Base-by-base conservation (phyloP, 2,113 vertebrate species). In the Pygathrix nemaeus region DNA sequence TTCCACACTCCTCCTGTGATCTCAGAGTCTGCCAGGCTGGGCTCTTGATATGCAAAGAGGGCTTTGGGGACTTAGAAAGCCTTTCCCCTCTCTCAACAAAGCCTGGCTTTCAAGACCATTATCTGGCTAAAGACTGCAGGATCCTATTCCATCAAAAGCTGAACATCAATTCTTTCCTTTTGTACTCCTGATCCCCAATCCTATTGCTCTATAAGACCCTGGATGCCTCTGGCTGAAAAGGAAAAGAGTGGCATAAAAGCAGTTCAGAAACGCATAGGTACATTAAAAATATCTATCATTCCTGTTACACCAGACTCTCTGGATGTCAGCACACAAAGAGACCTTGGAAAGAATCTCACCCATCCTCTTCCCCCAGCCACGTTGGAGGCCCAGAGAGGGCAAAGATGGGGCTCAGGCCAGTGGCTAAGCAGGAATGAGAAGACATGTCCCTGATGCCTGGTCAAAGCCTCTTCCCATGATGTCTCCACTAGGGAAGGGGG, bases 31-130 rank as follows among this genome's bases (percentile, higher is more conserved):
- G 93, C 93, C 83, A 32, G 73, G 35, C 92, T 89, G 86, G 73
- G 93, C 95, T 94, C 97, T 97, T 92, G 96, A 93, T 97, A 93
- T 97, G 84, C 94, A 92, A 92, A 98, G 92, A 93, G 86, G 83
- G 45, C 87, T 87, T 70, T 13, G 68, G 89, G 73, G 85, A 85
- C 92, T 83, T 64, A 70, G 85, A 80, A 93, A 89, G 70, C 85
- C 83, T 66, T 84, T 66, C 66, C 75, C 80, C 25, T 78, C 86
- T 73, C 85, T 88, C 84, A 18, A 95, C 96, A 97, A 96, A 97
- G 96, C 95, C 97, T 3, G 68, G 95, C 93, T 98, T 94, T 98
- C 97, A 88, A 88, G 91, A 78, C 96, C 85, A 97, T 96, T 83
- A 93, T 98, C 95, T 61, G 89, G 75, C 91, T 88, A 50, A 96